A percentile compares a stretch with the other conserved stretches of the same genome.
These are phyloP conservation scores for Ceramica pisi DNA, from an alignment of 2,888 invertebrate species.

Conservation along the genomic window DNA sequence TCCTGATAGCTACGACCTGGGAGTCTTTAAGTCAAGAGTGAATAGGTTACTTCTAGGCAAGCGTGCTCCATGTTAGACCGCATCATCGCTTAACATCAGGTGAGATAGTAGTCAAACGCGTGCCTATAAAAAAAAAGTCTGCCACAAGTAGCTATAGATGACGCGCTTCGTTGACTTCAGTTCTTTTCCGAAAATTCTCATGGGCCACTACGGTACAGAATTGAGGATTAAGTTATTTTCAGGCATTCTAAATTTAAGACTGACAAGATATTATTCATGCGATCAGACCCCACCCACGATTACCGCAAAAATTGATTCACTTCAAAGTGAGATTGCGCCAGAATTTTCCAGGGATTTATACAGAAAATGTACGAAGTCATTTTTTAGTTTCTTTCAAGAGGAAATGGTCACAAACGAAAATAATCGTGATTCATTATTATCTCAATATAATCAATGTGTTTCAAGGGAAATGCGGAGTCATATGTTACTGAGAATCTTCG, in stretches of 20 bases:
- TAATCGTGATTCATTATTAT: constrained; percentile 47
- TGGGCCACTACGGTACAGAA: not conserved
- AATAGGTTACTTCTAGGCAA: no score
- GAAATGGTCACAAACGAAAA: constrained; percentile 34
- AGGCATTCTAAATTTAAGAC: constrained; percentile 10
- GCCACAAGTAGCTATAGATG: no score
- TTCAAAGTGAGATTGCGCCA: constrained; percentile 4
- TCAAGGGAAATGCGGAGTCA: constrained; percentile 26
- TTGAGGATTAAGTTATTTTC: not conserved
- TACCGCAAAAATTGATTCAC: constrained; percentile 45
- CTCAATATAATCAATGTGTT: constrained; percentile 32
- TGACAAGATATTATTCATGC: constrained; percentile 4
- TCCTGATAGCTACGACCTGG: no score
- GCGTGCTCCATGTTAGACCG: no score
- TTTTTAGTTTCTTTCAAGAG: not conserved
- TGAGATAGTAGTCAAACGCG: no score
- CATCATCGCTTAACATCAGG: no score
- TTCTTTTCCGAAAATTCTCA: not conserved
- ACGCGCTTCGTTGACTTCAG: no score
- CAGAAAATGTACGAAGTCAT: not conserved
- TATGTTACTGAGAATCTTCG: constrained; percentile 6
- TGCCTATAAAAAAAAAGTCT: no score
- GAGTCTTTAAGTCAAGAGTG: no score
- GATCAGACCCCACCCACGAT: not conserved
- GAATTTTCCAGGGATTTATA: not conserved